phyloP scores from a whole-genome alignment of 1,140 invertebrate species.

The Tribolium madens region DNA sequence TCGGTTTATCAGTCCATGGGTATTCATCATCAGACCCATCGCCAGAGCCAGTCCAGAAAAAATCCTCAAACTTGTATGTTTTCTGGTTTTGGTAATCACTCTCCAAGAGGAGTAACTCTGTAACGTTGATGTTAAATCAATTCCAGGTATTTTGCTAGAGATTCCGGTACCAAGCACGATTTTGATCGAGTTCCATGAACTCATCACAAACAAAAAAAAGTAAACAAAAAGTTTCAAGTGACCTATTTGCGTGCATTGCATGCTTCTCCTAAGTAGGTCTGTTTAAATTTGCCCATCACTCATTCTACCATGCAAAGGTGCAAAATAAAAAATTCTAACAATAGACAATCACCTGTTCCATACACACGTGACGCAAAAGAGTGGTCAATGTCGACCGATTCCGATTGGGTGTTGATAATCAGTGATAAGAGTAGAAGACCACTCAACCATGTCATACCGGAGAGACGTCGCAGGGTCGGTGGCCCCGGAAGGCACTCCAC shows the following conservation, averaged over 20 bases:
- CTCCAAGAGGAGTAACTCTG: slow-evolving; percentile 61
- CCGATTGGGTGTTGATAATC: neutral
- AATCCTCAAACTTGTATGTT: slow-evolving; percentile 80
- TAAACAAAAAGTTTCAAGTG: too few species aligned
- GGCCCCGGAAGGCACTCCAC: slow-evolving; percentile 9
- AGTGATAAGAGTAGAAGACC: slow-evolving; percentile 6
- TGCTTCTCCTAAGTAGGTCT: neutral
- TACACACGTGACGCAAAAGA: slow-evolving; percentile 53
- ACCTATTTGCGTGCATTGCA: too few species aligned
- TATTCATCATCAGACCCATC: slow-evolving; percentile 71
- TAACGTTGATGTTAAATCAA: slow-evolving; percentile 46
- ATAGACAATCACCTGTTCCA: slow-evolving; percentile 55
- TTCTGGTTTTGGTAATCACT: slow-evolving; percentile 63
- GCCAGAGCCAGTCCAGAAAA: slow-evolving; percentile 87
- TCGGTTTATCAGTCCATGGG: slow-evolving; percentile 59
- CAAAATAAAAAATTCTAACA: slow-evolving; percentile 1
- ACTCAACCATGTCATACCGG: slow-evolving; percentile 39
- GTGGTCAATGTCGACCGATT: slow-evolving; percentile 39
- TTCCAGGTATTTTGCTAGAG: neutral
- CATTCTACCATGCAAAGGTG: neutral
- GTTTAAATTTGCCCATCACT: neutral
- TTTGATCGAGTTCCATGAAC: neutral
- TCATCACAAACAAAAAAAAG: too few species aligned
- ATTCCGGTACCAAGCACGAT: slow-evolving; percentile 38
- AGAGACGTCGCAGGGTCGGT: neutral